Conservation (phyloP, 2,888 invertebrate species). For the Rhopalosiphum nymphaeae region DNA sequence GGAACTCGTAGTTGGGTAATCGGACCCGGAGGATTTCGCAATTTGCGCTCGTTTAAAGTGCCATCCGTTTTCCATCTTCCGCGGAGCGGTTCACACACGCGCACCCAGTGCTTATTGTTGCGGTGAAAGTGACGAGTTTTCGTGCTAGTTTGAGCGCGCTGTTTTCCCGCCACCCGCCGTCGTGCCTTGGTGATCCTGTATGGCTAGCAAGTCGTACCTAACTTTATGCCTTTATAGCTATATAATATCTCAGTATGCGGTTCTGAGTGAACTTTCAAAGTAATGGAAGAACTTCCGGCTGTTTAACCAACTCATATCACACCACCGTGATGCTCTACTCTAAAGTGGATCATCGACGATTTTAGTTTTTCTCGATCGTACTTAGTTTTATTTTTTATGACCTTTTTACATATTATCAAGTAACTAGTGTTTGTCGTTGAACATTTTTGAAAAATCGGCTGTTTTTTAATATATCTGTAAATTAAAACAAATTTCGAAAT, state of each 20-base stretch:
- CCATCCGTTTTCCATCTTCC: constrained; percentile 42
- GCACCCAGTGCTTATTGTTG: neutral
- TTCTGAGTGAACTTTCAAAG: neutral
- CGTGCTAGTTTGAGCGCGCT: neutral
- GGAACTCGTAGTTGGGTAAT: constrained; percentile 48
- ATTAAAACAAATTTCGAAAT: neutral
- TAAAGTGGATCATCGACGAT: neutral
- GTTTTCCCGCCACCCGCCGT: constrained; percentile 8
- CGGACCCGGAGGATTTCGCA: constrained; percentile 1
- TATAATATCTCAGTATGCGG: neutral
- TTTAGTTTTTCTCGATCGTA: neutral
- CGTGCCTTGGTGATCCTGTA: neutral
- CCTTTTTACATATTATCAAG: too few species aligned
- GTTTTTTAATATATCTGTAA: neutral
- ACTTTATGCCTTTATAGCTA: neutral
- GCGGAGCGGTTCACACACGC: constrained; percentile 14
- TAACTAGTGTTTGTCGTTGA: neutral
- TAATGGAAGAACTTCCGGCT: neutral
- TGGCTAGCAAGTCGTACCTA: neutral
- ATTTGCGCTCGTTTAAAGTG: constrained; percentile 26
- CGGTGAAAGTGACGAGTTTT: constrained; percentile 44
- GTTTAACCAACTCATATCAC: too few species aligned
- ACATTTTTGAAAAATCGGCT: neutral
- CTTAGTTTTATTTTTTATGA: neutral
- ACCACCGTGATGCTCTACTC: neutral